Base-by-base conservation (phyloP, 1,140 invertebrate genomes). In the Bombus superbus region DNA sequence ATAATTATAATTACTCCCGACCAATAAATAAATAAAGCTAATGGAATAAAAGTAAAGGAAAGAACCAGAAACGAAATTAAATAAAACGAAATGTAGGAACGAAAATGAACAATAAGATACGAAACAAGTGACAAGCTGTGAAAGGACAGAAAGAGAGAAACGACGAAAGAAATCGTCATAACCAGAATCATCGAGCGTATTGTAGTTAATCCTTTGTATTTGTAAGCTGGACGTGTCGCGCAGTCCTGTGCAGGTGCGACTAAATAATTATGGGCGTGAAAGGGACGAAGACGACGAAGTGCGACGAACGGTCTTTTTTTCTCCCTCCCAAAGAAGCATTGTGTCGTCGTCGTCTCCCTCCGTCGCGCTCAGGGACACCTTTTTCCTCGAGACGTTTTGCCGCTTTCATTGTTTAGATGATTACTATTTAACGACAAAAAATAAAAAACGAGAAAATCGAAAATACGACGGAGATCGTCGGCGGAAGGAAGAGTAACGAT, bases 321-420 rank as follows among this genome's bases (percentile, higher is more conserved):
- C 44, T 89, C 85, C 71, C 79, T 81, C 71, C 84, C 84, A 81
- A 85, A 81, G 71, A 85, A 74, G 38, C 38, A 72, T 57, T 78
- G 76, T 64, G 44, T 59, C 79, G 78, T 85, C 71, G 78, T 89
- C 88, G 85, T 89, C 72, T 75, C 88, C 88, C 89, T 88, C 85
- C 86, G 85, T 91, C 88, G 86, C 90, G 83, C 87, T 81, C 83
- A 88, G 85, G 91, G 87, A 91, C 83, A 89, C 88, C 82, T 91
- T 92, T 92, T 92, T 92, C 89, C 90, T 93, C 92, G 91, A 92
- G 87, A 93, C 89, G 86, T 92, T 93, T 93, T 94, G 93, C 93
- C 92, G 93, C 93, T 94, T 94, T 94, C 87, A 93, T 94, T 93
- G 92, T 94, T 94, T 94, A 94, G 93, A 94, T 94, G 92, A 92